Evolutionary conservation across 2,888 invertebrate species (phyloP), one percentile per base, ranked within the genome.

Genomic region (Parnassius apollo): DNA sequence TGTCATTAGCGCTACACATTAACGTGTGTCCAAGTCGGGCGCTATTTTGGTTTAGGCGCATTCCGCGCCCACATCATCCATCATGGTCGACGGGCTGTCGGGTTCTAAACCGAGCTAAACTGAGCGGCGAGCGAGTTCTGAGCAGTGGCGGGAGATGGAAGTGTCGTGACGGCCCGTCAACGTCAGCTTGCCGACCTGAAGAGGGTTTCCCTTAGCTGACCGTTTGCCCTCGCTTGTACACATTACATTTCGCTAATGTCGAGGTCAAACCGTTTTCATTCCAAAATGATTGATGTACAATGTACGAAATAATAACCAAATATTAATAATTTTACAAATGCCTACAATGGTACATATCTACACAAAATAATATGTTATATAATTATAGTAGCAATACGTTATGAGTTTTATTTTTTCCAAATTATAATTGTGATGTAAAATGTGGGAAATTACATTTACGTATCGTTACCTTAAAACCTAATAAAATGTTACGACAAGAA

Each of bases 91-190:
- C 78, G 75, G 76, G 77, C 85, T 85, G 85, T 85, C 86, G 82
- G 77, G 79, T 80, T 87, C 82, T 83, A 85, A 86, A 86, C 82
- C 81, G 82, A 73, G 82, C 79, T 80, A 83, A 82, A 81, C 85
- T 80, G 82, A 69, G 70, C 70, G 56, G 55, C 44, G 48, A 49
- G 57, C 71, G 69, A 70, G 70, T 68, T 69, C 81, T 83, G 83
- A 76, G 73, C 76, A 71, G 75, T 85, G 88, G 86, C 90, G 84
- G 83, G 70, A 88, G 88, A 88, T 77, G 81, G 88, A 85, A 85
- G 75, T 75, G 70, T 73, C 80, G 80, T 84, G 87, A 85, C 83
- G 80, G 81, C 75, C 68, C 77, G 82, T 77, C 79, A 73, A 77
- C 78, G 74, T 74, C 71, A 69, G 76, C 75, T 74, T 73, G 67